phyloP scores from a whole-genome alignment of 2,113 vertebrate species.

The Empidonax traillii region DNA sequence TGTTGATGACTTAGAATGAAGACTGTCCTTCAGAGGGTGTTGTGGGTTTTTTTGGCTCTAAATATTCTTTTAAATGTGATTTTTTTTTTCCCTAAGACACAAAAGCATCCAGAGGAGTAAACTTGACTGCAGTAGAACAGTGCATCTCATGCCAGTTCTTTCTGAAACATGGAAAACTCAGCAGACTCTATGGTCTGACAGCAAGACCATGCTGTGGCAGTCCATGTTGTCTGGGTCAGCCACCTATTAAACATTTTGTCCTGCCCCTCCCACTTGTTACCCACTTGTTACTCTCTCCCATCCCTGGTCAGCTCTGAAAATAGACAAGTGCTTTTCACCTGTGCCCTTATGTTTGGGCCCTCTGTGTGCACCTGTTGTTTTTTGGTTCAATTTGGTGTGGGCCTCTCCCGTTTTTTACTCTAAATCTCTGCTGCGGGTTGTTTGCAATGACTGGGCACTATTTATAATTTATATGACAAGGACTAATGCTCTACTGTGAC shows the following conservation, averaged over 20 bases:
- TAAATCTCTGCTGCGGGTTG: background rate
- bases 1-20: background rate
- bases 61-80: background rate
- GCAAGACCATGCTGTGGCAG: background rate
- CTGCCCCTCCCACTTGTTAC: background rate
- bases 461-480: background rate
- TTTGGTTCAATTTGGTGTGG: background rate
- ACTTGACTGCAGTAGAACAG: background rate
- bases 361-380: background rate
- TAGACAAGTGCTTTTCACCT: background rate
- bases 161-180: background rate
- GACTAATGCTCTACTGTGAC: fast-evolving
- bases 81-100: background rate
- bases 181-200: background rate
- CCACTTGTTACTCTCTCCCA: background rate
- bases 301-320: background rate
- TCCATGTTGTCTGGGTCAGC: background rate
- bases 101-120: background rate
- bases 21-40: background rate
- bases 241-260: background rate
- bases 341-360: background rate
- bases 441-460: background rate
- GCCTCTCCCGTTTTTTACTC: background rate
- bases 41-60: background rate
- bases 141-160: background rate